These are phyloP conservation scores for Phrynocephalus vlangalii DNA, from an alignment of 2,797 vertebrate genomes.

Conservation along the genomic window DNA sequence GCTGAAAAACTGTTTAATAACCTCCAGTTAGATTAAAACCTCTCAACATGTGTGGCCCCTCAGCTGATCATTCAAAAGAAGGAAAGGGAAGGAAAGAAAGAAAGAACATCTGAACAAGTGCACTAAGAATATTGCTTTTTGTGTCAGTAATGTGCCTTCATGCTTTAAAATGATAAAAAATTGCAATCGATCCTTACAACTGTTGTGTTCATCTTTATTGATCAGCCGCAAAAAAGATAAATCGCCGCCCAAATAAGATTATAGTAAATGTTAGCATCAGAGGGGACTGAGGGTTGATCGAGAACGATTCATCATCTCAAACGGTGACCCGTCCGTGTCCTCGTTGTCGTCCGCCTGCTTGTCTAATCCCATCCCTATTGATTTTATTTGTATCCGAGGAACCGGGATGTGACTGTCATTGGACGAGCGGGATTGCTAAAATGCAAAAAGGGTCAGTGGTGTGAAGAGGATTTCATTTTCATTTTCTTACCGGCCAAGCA, in stretches of 20 bases:
- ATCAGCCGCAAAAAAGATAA: constrained; percentile 89
- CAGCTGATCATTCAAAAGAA: constrained; percentile 66
- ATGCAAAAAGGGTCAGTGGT: constrained; percentile 72
- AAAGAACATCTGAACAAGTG: constrained; percentile 43
- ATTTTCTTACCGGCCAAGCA: constrained; percentile 57
- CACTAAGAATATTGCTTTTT: constrained; percentile 75
- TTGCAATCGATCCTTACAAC: constrained; percentile 89
- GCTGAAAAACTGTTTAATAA: constrained; percentile 64
- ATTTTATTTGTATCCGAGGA: constrained; percentile 68
- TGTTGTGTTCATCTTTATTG: constrained; percentile 93
- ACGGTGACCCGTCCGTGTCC: constrained; percentile 68
- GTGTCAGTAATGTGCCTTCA: constrained; percentile 77
- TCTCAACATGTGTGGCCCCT: constrained; percentile 39
- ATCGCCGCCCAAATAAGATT: constrained; percentile 82
- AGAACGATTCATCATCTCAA: constrained; percentile 79
- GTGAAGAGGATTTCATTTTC: constrained; percentile 73
- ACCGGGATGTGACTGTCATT: constrained; percentile 68
- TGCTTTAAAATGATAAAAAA: constrained; percentile 86
- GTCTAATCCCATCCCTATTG: constrained; percentile 75
- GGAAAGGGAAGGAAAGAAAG: constrained; percentile 22
- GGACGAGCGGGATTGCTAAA: constrained; percentile 72
- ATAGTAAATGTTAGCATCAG: constrained; percentile 75
- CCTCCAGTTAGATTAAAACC: constrained; percentile 62
- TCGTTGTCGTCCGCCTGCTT: constrained; percentile 42
- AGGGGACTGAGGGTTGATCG: constrained; percentile 73